Percentiles rank a stretch among this genome's conserved stretches.
phyloP scores from a whole-genome alignment of 2,797 vertebrate genomes.

The Pantherophis alleghaniensis region DNA sequence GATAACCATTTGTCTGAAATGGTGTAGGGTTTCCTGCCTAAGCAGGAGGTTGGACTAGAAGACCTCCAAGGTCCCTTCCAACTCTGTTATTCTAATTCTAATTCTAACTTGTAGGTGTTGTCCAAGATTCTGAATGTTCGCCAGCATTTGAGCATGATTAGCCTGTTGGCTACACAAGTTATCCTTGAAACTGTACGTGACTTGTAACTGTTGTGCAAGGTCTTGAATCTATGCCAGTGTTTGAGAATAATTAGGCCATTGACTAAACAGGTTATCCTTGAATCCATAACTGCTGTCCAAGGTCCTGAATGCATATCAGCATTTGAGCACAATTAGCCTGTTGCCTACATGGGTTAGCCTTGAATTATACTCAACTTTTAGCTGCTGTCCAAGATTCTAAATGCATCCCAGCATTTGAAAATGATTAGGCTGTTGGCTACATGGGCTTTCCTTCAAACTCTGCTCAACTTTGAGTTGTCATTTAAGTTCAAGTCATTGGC shows the following conservation, averaged over 20 bases:
- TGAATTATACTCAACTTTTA: not conserved
- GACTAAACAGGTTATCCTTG: not conserved
- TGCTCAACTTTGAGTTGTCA: not conserved
- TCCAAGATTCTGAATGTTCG: not conserved
- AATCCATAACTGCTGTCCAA: not conserved
- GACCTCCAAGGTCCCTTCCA: too few species aligned
- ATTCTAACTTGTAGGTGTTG: not conserved
- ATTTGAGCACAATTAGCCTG: too few species aligned
- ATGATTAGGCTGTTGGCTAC: not conserved
- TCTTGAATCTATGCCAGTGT: not conserved
- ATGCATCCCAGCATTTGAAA: too few species aligned
- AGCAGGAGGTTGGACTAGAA: too few species aligned
- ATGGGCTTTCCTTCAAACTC: not conserved
- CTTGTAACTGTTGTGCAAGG: not conserved
- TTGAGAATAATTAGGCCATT: too few species aligned
- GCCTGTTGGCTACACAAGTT: too few species aligned
- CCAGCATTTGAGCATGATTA: too few species aligned
- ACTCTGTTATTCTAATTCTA: too few species aligned
- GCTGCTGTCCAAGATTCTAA: not conserved
- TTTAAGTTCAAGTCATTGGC: not conserved
- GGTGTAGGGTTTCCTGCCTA: too few species aligned
- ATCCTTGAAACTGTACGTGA: not conserved
- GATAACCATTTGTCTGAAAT: too few species aligned
- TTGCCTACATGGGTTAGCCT: not conserved
- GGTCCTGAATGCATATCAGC: not conserved